Evolutionary conservation across 1,140 invertebrate genomes (phyloP), one percentile per base, ranked within the genome.

Genomic region (Ceratina calcarata): DNA sequence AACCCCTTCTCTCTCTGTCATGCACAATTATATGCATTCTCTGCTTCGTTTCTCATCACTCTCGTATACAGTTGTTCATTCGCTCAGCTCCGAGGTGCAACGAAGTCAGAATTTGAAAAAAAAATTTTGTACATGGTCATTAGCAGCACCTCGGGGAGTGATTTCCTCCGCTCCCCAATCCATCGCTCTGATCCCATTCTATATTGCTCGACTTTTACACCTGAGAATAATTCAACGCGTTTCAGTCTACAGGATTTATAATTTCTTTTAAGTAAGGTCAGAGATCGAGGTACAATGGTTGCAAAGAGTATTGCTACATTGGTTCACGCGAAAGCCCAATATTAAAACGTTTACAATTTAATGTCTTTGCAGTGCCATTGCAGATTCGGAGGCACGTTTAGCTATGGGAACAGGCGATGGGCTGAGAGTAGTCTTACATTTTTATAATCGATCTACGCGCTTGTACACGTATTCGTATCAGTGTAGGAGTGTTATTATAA

Each of bases 31-130:
- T 45, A 45, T 10, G 37, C 37, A 45, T 45, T 6, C 37, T 45
- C 37, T 10, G 37, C 37, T 45, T 45, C 10, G 37, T 45, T 45
- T 10, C 37, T 45, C 27, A 4, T 32, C 27, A 4, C 4, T 32
- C 37, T 45, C 37, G 55, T n/a, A n/a, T 86, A 86, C 77, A 86
- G 83, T 86, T 80, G 82, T 81, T 61, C 78, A 45, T 74, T 45
- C 37, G 37, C 37, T 3, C 37, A 7, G 37, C 37, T 2, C 37
- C 37, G 37, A 66, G 62, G 53, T 62, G 49, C 68, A 18, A 37
- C 68, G 49, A 7, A 24, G 13, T 15, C 58, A 15, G 45, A 20
- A 16, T 18, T 13, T 37, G 22, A 3, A 49, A 32, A 15, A n/a
- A 55, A 27, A 22, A 57, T 32, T 8, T 45, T 12, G 22, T 20